Conservation (phyloP, 2,797 vertebrate species). For the Dallia pectoralis region DNA sequence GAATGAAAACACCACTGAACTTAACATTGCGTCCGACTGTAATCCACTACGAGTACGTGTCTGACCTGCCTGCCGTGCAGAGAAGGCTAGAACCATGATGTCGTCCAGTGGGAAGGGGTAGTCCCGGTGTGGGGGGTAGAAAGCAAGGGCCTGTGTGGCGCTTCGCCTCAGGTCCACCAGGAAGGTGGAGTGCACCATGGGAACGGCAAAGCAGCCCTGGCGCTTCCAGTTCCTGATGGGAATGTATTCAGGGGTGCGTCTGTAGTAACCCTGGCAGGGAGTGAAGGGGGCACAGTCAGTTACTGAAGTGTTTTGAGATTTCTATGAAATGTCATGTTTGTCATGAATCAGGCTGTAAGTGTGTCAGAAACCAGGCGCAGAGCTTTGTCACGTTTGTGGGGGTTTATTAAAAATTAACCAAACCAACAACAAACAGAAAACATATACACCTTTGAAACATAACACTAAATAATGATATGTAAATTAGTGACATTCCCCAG, state of each 20-base stretch:
- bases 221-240: slow-evolving; percentile 83
- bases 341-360: too few relatives aligned
- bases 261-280: slow-evolving; percentile 83
- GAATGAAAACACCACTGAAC: not conserved
- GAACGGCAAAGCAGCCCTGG: slow-evolving; percentile 81
- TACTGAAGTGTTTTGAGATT: not conserved
- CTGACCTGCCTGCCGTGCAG: slow-evolving; percentile 81
- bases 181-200: slow-evolving; percentile 89
- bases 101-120: slow-evolving; percentile 86
- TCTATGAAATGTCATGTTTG: too few relatives aligned
- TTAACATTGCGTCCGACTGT: not conserved
- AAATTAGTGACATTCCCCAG: too few relatives aligned
- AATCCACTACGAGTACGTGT: slow-evolving; percentile 2
- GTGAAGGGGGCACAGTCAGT: not conserved
- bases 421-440: too few relatives aligned
- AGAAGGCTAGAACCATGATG: slow-evolving; percentile 88
- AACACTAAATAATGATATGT: too few relatives aligned
- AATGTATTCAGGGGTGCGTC: slow-evolving; percentile 81
- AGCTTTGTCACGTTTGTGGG: too few relatives aligned
- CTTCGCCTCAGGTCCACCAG: slow-evolving; percentile 84
- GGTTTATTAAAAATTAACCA: too few relatives aligned
- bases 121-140: slow-evolving; percentile 79
- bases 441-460: too few relatives aligned
- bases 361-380: too few relatives aligned
- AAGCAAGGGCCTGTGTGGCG: slow-evolving; percentile 71